A percentile compares a stretch with the other conserved stretches of the same genome.
These are phyloP conservation scores for Idaea straminata DNA, from an alignment of 2,888 invertebrate genomes.

Conservation along the genomic window DNA sequence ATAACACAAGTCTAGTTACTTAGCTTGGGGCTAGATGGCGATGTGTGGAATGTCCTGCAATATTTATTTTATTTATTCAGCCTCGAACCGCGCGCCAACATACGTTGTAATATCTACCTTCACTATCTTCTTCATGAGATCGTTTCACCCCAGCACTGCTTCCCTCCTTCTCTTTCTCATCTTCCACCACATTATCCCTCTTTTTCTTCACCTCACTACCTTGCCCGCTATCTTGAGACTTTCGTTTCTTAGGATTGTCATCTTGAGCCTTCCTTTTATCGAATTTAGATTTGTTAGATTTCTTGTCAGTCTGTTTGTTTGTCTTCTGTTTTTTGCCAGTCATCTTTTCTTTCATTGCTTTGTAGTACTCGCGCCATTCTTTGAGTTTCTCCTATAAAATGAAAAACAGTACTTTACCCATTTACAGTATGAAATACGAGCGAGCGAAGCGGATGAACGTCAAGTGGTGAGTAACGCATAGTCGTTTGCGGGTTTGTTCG, in stretches of 20 bases:
- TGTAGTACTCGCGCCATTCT: slow-evolving; percentile 67
- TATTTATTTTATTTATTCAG: too few species aligned
- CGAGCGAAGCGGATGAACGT: too few species aligned
- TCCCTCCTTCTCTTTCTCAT: slow-evolving; percentile 39
- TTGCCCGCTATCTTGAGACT: slow-evolving; percentile 41
- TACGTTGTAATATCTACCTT: slow-evolving; percentile 27
- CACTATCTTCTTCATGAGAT: slow-evolving; percentile 39
- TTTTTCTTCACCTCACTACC: slow-evolving; percentile 57
- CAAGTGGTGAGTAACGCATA: too few species aligned
- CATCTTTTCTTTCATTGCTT: slow-evolving; percentile 70
- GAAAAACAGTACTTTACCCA: neutral
- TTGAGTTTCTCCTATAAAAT: slow-evolving; percentile 53
- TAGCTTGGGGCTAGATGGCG: too few species aligned
- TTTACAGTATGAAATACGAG: neutral
- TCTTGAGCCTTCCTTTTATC: slow-evolving; percentile 54
- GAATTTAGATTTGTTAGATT: slow-evolving; percentile 55
- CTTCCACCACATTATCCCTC: slow-evolving; percentile 51
- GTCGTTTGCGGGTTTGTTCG: too few species aligned
- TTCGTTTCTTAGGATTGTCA: slow-evolving; percentile 48
- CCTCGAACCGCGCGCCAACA: too few species aligned
- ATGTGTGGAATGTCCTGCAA: too few species aligned
- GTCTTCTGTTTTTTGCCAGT: slow-evolving; percentile 56
- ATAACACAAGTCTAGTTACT: too few species aligned
- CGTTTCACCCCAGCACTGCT: slow-evolving; percentile 54
- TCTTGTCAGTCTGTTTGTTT: slow-evolving; percentile 50